Base-by-base conservation (phyloP, 1,140 invertebrate species). In the Dryas iulia region DNA sequence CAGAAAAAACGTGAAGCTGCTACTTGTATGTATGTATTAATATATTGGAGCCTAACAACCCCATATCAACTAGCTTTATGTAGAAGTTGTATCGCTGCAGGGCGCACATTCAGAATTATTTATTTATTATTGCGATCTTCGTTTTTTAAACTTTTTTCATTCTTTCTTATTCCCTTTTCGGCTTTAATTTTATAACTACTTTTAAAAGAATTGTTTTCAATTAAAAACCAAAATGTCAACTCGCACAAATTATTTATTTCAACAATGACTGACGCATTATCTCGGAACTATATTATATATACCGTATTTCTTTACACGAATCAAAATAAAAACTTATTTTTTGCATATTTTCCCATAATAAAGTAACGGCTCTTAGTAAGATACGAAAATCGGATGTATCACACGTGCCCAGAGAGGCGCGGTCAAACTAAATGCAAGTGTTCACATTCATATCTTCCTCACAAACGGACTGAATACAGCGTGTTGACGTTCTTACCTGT, bases 401-500 rank as follows among this genome's bases (percentile, higher is more conserved):
- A 26, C 67, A 66, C 64, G 59, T 35, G 67, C 23, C 54, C 56
- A 25, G 14, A 28, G 59, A 31, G 8, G 31, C 63, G 67, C 56
- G 47, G 65, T 66, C 59, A 47, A 35, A 59, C 62, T 58, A 47
- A 53, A 30, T 61, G 63, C 56, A 35, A 60, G 59, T 52, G 58
- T 66, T 61, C 56, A 58, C 64, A 61, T 69, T 76, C 66, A 71
- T 65, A 63, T 78, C 82, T 82, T 82, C 84, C 82, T 80, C 79
- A 79, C 82, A 76, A 82, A 84, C 81, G 79, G 81, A 87, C 83
- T 86, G 83, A 86, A 79, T 81, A 80, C 76, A 79, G 81, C 83
- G 75, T 82, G 81, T 81, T 77, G 79, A 83, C 78, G 84, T 82
- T 83, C 76, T 84, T 82, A 84, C 81, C 75, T 83, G 76, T 87